These are phyloP conservation scores for Volucella zonaria DNA, from an alignment of 2,888 invertebrate genomes.

Conservation along the genomic window DNA sequence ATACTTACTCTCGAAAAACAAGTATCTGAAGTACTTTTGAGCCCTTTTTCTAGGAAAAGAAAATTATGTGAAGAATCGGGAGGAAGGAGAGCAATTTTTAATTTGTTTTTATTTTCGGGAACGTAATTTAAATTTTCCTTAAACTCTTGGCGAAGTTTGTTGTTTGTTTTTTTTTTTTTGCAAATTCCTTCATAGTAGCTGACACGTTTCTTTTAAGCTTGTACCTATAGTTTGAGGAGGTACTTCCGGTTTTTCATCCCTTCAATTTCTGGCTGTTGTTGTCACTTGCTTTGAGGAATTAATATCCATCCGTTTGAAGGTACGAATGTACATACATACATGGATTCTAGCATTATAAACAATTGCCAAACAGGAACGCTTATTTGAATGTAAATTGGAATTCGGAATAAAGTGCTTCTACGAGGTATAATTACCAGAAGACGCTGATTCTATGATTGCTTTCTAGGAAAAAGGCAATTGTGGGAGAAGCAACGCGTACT, in stretches of 20 bases:
- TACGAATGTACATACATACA: not conserved
- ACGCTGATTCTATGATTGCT: no score
- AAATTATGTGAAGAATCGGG: not conserved
- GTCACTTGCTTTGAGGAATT: not conserved
- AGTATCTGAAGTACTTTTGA: not conserved
- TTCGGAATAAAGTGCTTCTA: no score
- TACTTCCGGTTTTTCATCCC: conserved; percentile 3
- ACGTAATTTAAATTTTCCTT: no score
- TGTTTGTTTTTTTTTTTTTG: no score
- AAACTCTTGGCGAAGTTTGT: no score
- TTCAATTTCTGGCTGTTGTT: not conserved
- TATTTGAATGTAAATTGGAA: not conserved
- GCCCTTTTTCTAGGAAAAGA: not conserved
- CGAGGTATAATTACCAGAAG: no score
- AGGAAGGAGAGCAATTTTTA: no score
- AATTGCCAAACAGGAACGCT: not conserved
- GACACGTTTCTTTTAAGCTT: not conserved
- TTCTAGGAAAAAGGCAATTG: no score
- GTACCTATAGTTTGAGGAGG: not conserved
- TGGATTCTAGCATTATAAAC: not conserved
- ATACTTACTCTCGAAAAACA: not conserved
- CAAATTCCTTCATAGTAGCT: not conserved
- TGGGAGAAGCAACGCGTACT: no score
- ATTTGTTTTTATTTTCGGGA: no score
- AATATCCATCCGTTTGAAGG: not conserved